A percentile compares a stretch with the other conserved stretches of the same genome.
Conservation (phyloP, 2,797 vertebrate genomes). For the Poeciliopsis gracilis region DNA sequence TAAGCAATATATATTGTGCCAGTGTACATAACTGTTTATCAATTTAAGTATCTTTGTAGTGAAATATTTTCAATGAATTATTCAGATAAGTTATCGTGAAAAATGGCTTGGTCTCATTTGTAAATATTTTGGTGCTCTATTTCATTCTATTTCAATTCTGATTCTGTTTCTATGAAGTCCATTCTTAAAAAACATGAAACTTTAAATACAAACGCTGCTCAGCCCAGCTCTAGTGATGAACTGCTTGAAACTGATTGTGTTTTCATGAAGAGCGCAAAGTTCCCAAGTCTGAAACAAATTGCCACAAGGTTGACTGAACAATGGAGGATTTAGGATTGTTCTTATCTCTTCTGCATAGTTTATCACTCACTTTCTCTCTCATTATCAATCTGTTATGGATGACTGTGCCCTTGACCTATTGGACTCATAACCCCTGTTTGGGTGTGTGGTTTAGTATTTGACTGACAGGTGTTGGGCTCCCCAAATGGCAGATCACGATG, state of each 20-base stretch:
- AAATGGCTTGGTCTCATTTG: neutral
- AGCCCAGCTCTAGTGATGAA: neutral
- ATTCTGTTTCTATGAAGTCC: neutral
- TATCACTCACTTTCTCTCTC: neutral
- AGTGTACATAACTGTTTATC: neutral
- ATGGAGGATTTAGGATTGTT: too few species aligned
- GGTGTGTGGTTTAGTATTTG: slow-evolving; percentile 5
- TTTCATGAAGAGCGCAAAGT: too few species aligned
- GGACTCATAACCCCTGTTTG: neutral
- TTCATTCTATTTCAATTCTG: neutral
- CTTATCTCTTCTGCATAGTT: neutral
- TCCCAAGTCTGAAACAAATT: neutral
- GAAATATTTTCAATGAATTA: neutral
- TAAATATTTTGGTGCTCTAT: neutral
- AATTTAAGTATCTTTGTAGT: neutral
- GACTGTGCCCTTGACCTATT: neutral
- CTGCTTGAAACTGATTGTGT: too few species aligned
- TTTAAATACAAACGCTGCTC: neutral
- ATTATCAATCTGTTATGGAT: slow-evolving; percentile 8
- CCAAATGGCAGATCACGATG: slow-evolving; percentile 46
- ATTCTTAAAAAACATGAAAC: neutral
- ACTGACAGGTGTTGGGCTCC: slow-evolving; percentile 55
- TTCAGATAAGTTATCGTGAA: neutral
- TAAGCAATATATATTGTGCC: neutral
- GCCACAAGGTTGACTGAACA: neutral